These are phyloP conservation scores for Macrochelys suwanniensis DNA, from an alignment of 2,797 vertebrate species.

Conservation along the genomic window DNA sequence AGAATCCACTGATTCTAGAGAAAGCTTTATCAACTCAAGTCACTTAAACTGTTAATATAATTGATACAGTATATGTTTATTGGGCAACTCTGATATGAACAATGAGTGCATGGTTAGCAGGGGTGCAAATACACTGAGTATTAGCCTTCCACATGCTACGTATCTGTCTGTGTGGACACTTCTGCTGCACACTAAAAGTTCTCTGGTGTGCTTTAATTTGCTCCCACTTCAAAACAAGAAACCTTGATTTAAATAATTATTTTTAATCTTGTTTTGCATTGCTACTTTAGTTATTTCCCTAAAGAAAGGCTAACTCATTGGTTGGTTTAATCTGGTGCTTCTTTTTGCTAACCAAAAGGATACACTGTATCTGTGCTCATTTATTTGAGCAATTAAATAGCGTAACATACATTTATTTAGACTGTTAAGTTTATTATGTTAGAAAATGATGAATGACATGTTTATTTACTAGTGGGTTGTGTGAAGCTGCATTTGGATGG, in stretches of 20 bases:
- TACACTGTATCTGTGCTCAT: not conserved
- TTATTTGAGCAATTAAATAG: not conserved
- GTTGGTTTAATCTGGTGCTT: not conserved
- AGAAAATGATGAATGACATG: not conserved
- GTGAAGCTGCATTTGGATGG: not conserved
- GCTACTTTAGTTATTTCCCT: not conserved
- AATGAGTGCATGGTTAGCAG: not conserved
- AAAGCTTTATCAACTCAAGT: not conserved
- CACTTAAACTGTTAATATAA: not conserved
- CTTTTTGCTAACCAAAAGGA: not conserved
- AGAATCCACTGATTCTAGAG: not conserved
- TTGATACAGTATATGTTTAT: not conserved
- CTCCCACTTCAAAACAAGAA: not conserved
- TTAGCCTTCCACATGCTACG: not conserved
- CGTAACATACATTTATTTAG: not conserved
- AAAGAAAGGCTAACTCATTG: not conserved
- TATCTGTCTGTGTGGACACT: not conserved
- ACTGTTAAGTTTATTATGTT: not conserved
- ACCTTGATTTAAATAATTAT: not conserved
- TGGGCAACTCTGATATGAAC: not conserved
- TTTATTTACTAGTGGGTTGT: not conserved
- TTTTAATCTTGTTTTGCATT: not conserved
- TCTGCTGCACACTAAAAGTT: not conserved
- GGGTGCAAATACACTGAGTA: not conserved
- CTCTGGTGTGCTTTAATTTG: not conserved